Evolutionary conservation across 2,113 vertebrate species (phyloP).

Genomic region (Cyprinodon tularosa): DNA sequence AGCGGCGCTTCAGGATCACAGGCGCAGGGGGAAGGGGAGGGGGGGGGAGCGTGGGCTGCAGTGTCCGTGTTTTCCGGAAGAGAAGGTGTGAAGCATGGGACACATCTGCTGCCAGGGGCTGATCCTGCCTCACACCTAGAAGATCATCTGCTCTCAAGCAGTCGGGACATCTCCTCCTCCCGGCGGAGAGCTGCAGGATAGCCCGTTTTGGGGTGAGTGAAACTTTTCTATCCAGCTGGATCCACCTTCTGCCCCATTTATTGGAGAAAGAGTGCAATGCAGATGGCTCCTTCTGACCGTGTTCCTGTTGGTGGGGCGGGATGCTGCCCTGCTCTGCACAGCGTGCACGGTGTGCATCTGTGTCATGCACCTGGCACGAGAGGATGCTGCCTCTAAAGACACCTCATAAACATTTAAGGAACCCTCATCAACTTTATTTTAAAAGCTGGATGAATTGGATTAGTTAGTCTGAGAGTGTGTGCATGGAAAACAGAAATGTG

Average conservation of each 20-base stretch:
- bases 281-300: background rate
- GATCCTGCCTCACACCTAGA: constrained; percentile 16
- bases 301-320: constrained; percentile 11
- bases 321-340: constrained; percentile 11
- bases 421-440: too few species aligned
- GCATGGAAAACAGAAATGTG: too few species aligned
- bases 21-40: background rate
- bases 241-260: background rate
- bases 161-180: too few species aligned
- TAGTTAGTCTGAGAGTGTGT: too few species aligned
- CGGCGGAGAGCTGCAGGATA: background rate
- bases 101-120: constrained; percentile 45
- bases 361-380: constrained; percentile 31
- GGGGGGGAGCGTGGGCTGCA: constrained; percentile 11
- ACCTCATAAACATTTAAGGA: background rate
- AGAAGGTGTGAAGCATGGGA: constrained; percentile 66
- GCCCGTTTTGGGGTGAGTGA: constrained; percentile 63
- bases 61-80: constrained; percentile 58
- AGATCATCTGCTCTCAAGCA: background rate
- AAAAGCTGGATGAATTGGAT: too few species aligned
- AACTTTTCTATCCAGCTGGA: constrained; percentile 56
- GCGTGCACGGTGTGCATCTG: constrained; percentile 14
- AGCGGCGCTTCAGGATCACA: background rate
- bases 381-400: background rate
- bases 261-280: constrained; percentile 11